These are phyloP conservation scores for Cervus canadensis DNA, from an alignment of 2,113 vertebrate species.

Conservation along the genomic window DNA sequence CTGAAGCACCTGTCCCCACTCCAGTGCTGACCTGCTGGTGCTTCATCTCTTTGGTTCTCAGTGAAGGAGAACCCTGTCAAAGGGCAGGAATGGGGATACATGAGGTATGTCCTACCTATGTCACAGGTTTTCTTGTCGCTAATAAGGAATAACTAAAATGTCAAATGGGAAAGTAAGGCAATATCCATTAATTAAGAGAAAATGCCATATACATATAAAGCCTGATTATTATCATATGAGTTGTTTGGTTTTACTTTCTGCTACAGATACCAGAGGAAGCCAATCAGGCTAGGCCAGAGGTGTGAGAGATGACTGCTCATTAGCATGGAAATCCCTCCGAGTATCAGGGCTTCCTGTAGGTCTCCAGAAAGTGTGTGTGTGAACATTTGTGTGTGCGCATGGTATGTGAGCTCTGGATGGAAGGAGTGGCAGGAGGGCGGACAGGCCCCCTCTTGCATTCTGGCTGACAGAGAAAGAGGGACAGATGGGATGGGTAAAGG, in stretches of 20 bases:
- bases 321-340: not conserved
- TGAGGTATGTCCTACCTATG: not conserved
- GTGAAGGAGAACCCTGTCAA: not conserved
- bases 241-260: not conserved
- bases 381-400: accelerated
- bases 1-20: not conserved
- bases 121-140: not conserved
- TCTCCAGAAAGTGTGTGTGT: not conserved
- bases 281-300: not conserved
- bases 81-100: not conserved
- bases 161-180: not conserved
- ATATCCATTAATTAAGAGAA: not conserved
- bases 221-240: not conserved
- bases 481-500: not conserved
- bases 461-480: not conserved
- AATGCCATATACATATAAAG: not conserved
- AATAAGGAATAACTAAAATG: not conserved
- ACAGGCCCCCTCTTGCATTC: not conserved
- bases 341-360: not conserved
- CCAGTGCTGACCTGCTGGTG: not conserved
- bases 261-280: not conserved
- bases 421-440: not conserved
- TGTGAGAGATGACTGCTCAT: not conserved
- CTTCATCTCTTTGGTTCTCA: not conserved
- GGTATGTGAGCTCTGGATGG: not conserved